Evolutionary conservation across 1,140 invertebrate genomes (phyloP), one percentile per base, ranked within the genome.

Genomic region (Lepidurus couesii): DNA sequence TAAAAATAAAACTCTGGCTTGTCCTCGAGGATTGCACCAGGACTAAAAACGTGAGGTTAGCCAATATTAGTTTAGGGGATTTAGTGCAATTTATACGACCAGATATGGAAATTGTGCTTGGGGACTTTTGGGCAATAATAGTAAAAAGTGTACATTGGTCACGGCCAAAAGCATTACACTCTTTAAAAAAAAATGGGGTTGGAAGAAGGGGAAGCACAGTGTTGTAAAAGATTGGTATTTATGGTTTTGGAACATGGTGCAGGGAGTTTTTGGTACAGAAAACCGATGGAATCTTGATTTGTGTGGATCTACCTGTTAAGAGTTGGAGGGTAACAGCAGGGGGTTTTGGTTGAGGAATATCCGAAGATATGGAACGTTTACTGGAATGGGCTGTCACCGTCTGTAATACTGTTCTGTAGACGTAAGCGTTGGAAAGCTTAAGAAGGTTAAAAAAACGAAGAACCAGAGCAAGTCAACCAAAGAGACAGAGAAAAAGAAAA

Each of bases 181-280:
- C 13, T 7, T 7, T n/a, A 21, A 65, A 65, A 65, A 65, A 65
- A 65, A 21, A 65, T 65, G 8, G 53, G 53, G 53, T 65, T 65
- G 7, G 16, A 65, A 21, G 16, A 21, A 21, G 13, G 53, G 13
- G 1, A 1, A 34, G 34, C 34, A 34, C 21, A 65, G 53, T 65
- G 53, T 65, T 65, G 53, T 65, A 65, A 65, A 65, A 65, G 53
- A 65, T 65, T 65, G 53, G 53, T 65, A 65, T 65, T 65, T 65
- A 65, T 65, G 53, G 53, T 65, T 65, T 65, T 6, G 16, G 21
- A 65, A 7, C 45, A 21, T n/a, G 16, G 21, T n/a, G 53, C 45
- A 21, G 53, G 53, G 53, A 13, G 53, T n/a, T 13, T 13, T 65
- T 0, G 53, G 53, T 65, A 65, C 16, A 65, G 53, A 2, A 65